phyloP scores from a whole-genome alignment of 1,140 invertebrate genomes.

The Anastrepha obliqua region DNA sequence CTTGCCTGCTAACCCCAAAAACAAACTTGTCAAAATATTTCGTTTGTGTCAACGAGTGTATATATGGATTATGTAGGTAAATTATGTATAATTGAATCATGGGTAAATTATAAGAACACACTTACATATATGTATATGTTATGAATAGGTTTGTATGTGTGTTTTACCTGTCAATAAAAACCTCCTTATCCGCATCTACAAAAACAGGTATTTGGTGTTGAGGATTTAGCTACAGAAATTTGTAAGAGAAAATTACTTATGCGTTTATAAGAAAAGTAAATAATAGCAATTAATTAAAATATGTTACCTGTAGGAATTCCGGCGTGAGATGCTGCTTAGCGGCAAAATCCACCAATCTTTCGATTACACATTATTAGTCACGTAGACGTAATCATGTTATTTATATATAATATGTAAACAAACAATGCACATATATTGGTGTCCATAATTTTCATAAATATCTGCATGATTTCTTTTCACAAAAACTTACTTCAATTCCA shows the following conservation, averaged over 20 bases:
- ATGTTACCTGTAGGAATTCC: conserved; percentile 65
- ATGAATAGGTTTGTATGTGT: not conserved
- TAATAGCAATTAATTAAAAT: too few species aligned
- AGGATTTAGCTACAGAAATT: conserved; percentile 77
- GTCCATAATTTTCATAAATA: not conserved
- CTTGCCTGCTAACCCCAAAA: too few species aligned
- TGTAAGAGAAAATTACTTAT: not conserved
- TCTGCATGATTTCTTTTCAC: not conserved
- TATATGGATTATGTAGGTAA: not conserved
- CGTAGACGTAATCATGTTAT: not conserved
- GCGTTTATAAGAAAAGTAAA: too few species aligned
- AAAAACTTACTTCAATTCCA: conserved; percentile 71
- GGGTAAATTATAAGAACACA: not conserved
- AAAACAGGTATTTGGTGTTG: conserved; percentile 81
- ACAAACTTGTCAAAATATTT: too few species aligned
- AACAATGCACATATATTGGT: conserved; percentile 15
- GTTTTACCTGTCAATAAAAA: conserved; percentile 77
- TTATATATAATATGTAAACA: not conserved
- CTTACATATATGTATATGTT: not conserved
- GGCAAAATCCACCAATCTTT: conserved; percentile 66
- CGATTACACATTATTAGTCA: not conserved
- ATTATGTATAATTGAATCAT: too few species aligned
- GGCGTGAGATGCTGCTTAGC: conserved; percentile 67
- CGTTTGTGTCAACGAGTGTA: too few species aligned
- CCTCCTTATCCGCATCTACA: conserved; percentile 80